Base-by-base conservation (phyloP, 23 tunicate species). In the Ascidia mentula region DNA sequence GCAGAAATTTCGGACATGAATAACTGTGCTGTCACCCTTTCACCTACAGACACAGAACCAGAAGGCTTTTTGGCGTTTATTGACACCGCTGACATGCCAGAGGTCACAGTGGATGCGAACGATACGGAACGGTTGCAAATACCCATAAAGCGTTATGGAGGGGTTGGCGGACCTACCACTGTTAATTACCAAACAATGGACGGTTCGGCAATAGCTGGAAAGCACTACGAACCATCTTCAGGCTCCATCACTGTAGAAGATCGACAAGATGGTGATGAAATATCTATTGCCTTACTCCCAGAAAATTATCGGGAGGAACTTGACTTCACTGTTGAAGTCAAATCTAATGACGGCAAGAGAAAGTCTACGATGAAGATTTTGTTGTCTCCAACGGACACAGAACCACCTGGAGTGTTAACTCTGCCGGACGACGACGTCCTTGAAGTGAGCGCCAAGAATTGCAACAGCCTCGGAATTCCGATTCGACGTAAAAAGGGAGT, bases 251-350 rank as follows among this genome's bases (percentile, higher is more conserved):
- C 33, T 0, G 34, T 86, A 5, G 77, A 46, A 0, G 75, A 86
- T 32, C 74, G 82, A 72, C 78, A 86, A 79, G 40, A 37, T 22
- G 34, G 0, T 33, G 73, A 36, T 24, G 79, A 60, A 31, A 72
- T 86, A 24, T 31, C 40, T 33, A 72, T 86, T 22, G 75, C 84
- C 34, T 37, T 86, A 12, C 30, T 79, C 22, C 37, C 74, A 34
- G 74, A 33, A 34, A 7, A 20, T 22, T 70, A 70, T 70, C 74
- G 74, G 36, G 30, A 70, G 32, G 39, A 78, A 34, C 45, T 82
- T 22, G 61, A 80, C 30, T 88, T 88, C 36, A 20, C 74, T 28
- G 83, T 88, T 31, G 86, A 72, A 32, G 30, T 88, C n/a, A 3
- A 26, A 1, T 42, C 75, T 0, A 45, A 88, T 32, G 60, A 69